Evolutionary conservation across 1,140 invertebrate species (phyloP).

Genomic region (silkworm (Bombyx mori)): ASM3026992v2 NC_085121.1:6401001-6401500

Average conservation of each 20-base stretch:
- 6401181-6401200: not conserved
- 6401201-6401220: not conserved
- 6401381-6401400: too few relatives aligned
- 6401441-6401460: not conserved
- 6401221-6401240: not conserved
- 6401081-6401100: constrained; percentile 23
- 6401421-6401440: too few relatives aligned
- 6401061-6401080: constrained; percentile 20
- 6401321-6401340: too few relatives aligned
- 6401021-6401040: constrained; percentile 15
- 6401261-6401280: too few relatives aligned
- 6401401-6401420: too few relatives aligned
- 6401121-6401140: constrained; percentile 1
- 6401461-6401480: not conserved
- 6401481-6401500: not conserved
- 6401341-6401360: too few relatives aligned
- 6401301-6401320: too few relatives aligned
- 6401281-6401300: too few relatives aligned
- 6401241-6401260: too few relatives aligned
- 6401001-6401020: constrained; percentile 2
- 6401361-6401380: too few relatives aligned
- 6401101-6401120: constrained; percentile 9
- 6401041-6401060: constrained; percentile 22
- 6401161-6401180: not conserved
- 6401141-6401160: not conserved